These are phyloP conservation scores for Vireo altiloquus DNA, from an alignment of 2,113 vertebrate species.

Conservation along the genomic window DNA sequence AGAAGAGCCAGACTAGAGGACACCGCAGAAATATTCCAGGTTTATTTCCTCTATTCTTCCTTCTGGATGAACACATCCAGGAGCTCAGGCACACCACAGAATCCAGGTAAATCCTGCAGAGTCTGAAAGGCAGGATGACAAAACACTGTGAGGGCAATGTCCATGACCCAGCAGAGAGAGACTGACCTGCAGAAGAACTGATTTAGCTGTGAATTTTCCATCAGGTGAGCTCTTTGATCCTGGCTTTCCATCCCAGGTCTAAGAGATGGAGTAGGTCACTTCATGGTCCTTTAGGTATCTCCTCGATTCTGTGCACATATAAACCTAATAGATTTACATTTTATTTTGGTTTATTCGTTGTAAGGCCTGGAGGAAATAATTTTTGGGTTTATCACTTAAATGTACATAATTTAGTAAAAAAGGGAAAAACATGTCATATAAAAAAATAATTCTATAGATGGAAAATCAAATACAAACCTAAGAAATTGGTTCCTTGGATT, in stretches of 20 bases:
- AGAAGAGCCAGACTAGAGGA: not conserved
- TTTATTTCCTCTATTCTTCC: not conserved
- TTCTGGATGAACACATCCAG: not conserved
- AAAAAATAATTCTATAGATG: not conserved
- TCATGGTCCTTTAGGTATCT: not conserved
- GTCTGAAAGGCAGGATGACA: not conserved
- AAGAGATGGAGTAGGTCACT: not conserved
- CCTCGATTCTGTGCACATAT: not conserved
- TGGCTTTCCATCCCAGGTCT: not conserved
- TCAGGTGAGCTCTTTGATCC: not conserved
- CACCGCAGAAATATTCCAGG: not conserved
- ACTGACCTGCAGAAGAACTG: not conserved
- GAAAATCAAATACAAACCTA: not conserved
- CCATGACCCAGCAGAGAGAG: not conserved
- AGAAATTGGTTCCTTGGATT: not conserved
- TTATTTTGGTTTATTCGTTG: not conserved
- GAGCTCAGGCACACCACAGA: not conserved
- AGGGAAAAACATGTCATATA: not conserved
- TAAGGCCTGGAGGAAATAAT: not conserved
- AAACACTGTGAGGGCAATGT: not conserved
- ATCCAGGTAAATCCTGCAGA: not conserved
- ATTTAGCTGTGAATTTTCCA: not conserved
- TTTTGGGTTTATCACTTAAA: not conserved
- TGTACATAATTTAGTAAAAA: not conserved
- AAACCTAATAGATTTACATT: not conserved